Conservation (phyloP, 2,888 invertebrate genomes). For the Girardia tigrina region DNA sequence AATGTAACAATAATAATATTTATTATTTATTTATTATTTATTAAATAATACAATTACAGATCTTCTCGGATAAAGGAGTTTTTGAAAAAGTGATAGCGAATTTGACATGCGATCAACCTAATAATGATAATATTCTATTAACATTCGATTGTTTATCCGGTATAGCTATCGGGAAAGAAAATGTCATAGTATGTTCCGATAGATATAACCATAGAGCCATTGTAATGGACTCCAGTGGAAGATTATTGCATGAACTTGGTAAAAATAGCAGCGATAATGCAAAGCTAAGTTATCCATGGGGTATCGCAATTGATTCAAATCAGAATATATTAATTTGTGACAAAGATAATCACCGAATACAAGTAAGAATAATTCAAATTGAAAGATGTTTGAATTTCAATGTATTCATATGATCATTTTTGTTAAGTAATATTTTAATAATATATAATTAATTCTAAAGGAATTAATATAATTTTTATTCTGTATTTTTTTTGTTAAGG, state of each 20-base stretch:
- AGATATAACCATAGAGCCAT: conserved; percentile 77
- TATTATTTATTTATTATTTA: no score
- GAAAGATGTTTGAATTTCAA: no score
- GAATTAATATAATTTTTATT: no score
- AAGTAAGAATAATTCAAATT: no score
- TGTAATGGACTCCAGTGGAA: conserved; percentile 79
- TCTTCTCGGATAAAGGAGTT: neutral
- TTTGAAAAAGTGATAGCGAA: neutral
- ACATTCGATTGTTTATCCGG: conserved; percentile 95
- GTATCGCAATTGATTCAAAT: conserved; percentile 84
- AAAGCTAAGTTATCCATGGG: conserved; percentile 96
- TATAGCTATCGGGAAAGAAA: conserved; percentile 83
- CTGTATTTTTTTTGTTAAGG: no score
- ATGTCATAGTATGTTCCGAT: conserved; percentile 79
- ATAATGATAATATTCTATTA: neutral
- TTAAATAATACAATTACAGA: no score
- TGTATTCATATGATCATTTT: no score
- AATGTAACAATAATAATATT: no score
- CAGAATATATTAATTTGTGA: conserved; percentile 98
- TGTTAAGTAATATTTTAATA: no score
- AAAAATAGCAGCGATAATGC: conserved; percentile 75
- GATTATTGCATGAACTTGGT: conserved; percentile 79
- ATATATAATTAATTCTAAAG: no score
- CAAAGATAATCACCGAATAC: conserved; percentile 94
- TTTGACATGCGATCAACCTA: neutral